Percentiles rank a stretch among this genome's conserved stretches.
Conservation (phyloP, 2,797 vertebrate species). For the Hybognathus amarus region DNA sequence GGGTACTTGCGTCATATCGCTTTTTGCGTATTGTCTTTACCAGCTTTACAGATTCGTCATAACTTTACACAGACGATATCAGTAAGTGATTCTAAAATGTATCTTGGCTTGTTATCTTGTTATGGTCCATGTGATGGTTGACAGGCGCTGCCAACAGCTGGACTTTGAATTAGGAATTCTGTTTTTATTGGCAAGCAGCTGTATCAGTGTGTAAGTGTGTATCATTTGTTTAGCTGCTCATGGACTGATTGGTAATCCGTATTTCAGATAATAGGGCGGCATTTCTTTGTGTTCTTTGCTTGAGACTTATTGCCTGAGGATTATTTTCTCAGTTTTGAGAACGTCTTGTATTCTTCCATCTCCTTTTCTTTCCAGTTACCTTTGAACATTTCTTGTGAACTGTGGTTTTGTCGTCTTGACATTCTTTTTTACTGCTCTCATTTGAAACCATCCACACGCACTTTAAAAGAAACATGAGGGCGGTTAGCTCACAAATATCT, state of each 20-base stretch:
- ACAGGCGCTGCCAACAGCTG: constrained; percentile 14
- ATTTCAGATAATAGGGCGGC: background rate
- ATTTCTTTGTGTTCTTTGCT: background rate
- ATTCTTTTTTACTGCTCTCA: background rate
- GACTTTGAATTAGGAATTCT: background rate
- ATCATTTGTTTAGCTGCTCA: constrained; percentile 9
- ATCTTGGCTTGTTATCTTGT: constrained; percentile 11
- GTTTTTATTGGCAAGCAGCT: constrained; percentile 19
- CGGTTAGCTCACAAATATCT: background rate
- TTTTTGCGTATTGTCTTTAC: background rate
- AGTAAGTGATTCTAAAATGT: background rate
- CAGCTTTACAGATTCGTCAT: background rate
- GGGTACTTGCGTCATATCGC: background rate
- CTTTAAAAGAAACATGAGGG: background rate
- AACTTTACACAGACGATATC: background rate
- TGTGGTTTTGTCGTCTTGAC: background rate
- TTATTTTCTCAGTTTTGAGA: background rate
- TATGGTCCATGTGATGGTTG: background rate
- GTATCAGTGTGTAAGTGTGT: constrained; percentile 2
- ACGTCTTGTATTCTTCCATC: background rate
- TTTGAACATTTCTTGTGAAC: background rate
- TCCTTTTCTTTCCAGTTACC: background rate
- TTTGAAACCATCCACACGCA: background rate
- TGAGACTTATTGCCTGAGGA: background rate
- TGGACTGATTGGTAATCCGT: constrained; percentile 21